Base-by-base conservation (phyloP, 35 echinoderm and acorn worm species). In the Strongylocentrotus purpuratus region DNA sequence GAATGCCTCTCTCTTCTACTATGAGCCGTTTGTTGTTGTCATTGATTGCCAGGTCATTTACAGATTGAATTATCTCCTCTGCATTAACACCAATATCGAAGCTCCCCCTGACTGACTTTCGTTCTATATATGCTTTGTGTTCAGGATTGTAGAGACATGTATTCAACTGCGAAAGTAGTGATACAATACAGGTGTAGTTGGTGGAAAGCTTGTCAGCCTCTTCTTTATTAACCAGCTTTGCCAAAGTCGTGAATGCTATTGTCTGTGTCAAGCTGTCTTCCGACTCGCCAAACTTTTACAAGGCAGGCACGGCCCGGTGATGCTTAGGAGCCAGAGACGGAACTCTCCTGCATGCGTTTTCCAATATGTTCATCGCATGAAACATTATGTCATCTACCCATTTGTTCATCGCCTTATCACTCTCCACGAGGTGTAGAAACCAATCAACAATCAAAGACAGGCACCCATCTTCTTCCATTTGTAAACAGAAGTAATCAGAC, bases 11-110 rank as follows among this genome's bases (percentile, higher is more conserved):
- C 87, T 95, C 95, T 45, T 99, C 95, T 9, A 96, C 97, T 48
- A 99, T 96, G 17, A 92, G 94, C 11, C 96, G 86, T 88, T 99
- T 99, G 95, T 99, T 99, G 2, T 85, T 48, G 87, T 99, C 98
- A 94, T 97, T 97, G 7, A 95, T 17, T n/a, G 98, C 98, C 60
- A 99, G 35, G 48, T 97, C 93, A 31, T 97, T 95, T 46, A 99
- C 90, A 3, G 96, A 95, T 33, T 96, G 93, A 31, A 99, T 31
- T 31, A 97, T 47, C 96, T 99, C 98, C 13, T 59, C 41, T 7
- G 95, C 94, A 41, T 41, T 41, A 41, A 41, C 35, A 41, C 17
- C 70, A 85, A 17, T 17, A 31, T 20, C 15, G 97, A 46, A 91
- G 90, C 91, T 94, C 94, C 70, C 60, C 93, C 95, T 97, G 97